Evolutionary conservation across 2,888 invertebrate genomes (phyloP).

Genomic region (Eupithecia insigniata): DNA sequence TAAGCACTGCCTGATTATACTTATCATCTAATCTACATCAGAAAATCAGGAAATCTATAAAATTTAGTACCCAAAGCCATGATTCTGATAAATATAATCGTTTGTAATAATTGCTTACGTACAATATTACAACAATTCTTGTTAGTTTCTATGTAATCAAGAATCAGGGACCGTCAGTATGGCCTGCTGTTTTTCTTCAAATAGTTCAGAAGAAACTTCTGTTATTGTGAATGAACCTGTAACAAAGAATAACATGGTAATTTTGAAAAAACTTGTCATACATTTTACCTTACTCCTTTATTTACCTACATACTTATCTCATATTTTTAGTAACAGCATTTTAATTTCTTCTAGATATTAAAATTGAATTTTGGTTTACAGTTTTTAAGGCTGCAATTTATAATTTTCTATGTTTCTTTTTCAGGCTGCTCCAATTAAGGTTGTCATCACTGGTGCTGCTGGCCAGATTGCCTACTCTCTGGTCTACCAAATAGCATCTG

Average conservation of each 20-base stretch:
- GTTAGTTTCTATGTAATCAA: slow-evolving; percentile 22
- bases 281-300: too few relatives aligned
- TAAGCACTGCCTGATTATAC: neutral
- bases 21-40: slow-evolving; percentile 1
- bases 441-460: slow-evolving; percentile 98
- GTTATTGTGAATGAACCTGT: slow-evolving; percentile 46
- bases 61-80: neutral
- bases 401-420: slow-evolving; percentile 51
- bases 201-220: slow-evolving; percentile 43
- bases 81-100: slow-evolving; percentile 13
- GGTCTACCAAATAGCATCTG: slow-evolving; percentile 96
- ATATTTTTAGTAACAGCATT: neutral
- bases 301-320: neutral
- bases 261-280: neutral
- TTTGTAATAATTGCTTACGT: neutral
- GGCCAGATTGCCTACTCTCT: slow-evolving; percentile 99
- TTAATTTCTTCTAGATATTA: neutral
- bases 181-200: slow-evolving; percentile 55
- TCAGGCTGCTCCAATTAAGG: slow-evolving; percentile 93
- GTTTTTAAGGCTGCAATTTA: neutral
- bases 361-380: neutral
- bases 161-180: slow-evolving; percentile 37
- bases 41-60: neutral
- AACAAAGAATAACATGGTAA: slow-evolving; percentile 53
- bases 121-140: neutral